Evolutionary conservation across 2,113 vertebrate genomes (phyloP).

Genomic region (Grammomys surdaster): DNA sequence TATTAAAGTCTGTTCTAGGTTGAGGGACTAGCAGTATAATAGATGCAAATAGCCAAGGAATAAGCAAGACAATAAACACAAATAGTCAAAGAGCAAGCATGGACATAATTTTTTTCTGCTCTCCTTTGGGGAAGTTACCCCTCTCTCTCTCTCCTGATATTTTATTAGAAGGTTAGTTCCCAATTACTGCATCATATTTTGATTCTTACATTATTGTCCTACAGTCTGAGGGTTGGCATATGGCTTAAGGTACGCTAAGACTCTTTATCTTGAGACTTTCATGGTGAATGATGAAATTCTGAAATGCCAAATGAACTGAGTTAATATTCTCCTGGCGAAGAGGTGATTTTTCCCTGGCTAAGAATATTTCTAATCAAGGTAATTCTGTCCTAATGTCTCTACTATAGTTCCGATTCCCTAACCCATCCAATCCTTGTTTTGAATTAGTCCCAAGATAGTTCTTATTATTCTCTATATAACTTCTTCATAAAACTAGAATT

Average conservation of each 20-base stretch:
- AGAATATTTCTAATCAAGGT: background rate
- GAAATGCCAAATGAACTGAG: background rate
- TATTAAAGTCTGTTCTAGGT: too few species aligned
- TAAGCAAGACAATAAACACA: too few species aligned
- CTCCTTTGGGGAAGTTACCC: background rate
- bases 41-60: too few species aligned
- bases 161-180: background rate
- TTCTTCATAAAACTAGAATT: background rate
- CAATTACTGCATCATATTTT: background rate
- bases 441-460: background rate
- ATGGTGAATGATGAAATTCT: background rate
- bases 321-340: background rate
- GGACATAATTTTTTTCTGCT: background rate
- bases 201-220: background rate
- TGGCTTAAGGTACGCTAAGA: background rate
- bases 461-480: conserved; percentile 10
- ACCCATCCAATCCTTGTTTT: background rate
- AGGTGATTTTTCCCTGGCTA: background rate
- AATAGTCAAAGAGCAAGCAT: too few species aligned
- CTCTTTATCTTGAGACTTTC: background rate
- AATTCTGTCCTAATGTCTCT: background rate
- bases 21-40: too few species aligned
- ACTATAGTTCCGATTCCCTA: background rate
- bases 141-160: background rate
- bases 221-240: background rate